These are phyloP conservation scores for Drosophila ogumai DNA, from an alignment of 1,140 invertebrate genomes.

Conservation along the genomic window DNA sequence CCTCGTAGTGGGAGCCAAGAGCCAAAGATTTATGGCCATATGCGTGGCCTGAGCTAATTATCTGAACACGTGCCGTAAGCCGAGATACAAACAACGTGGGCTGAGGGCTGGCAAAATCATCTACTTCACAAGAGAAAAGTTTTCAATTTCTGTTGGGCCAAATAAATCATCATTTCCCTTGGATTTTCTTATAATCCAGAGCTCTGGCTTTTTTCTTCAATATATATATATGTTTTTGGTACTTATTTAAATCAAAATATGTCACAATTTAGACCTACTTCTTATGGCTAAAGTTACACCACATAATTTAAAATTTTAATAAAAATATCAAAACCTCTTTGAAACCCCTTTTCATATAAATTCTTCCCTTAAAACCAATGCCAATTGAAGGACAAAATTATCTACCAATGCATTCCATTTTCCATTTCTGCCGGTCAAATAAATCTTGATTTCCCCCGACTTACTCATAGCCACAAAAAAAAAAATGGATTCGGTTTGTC, in stretches of 20 bases:
- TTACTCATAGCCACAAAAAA: slow-evolving; percentile 8
- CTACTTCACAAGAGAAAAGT: slow-evolving; percentile 15
- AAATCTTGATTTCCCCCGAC: slow-evolving; percentile 14
- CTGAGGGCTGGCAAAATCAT: slow-evolving; percentile 8
- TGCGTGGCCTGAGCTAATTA: slow-evolving; percentile 70
- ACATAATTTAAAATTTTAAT: not conserved
- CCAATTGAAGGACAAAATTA: not conserved
- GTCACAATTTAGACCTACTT: not conserved
- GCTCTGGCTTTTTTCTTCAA: not conserved
- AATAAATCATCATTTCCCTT: slow-evolving; percentile 28
- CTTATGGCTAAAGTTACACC: not conserved
- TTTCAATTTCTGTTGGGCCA: slow-evolving; percentile 22
- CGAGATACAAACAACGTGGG: not conserved
- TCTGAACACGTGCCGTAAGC: slow-evolving; percentile 51
- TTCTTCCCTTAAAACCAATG: not conserved
- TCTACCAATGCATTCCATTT: not conserved
- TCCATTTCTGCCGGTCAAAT: slow-evolving; percentile 5
- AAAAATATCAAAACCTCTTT: not conserved
- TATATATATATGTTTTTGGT: not conserved
- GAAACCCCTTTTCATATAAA: not conserved
- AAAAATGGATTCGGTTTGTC: not conserved
- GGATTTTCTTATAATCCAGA: not conserved
- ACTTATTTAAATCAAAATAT: not conserved
- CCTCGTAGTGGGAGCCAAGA: slow-evolving; percentile 2
- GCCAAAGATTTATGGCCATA: slow-evolving; percentile 58